Base-by-base conservation (phyloP, 2,888 invertebrate species). In the Pelosia muscerda region DNA sequence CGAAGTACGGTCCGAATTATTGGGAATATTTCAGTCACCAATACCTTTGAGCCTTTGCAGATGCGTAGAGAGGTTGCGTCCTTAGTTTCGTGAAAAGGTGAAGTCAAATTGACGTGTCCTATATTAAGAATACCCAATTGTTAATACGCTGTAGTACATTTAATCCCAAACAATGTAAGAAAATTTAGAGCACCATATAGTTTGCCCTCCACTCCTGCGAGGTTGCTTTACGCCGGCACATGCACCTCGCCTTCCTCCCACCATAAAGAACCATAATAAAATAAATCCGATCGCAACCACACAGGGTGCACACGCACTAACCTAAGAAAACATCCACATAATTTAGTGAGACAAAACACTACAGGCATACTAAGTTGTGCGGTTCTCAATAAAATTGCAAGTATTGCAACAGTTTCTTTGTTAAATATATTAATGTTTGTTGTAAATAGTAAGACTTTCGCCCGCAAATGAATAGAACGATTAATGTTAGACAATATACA, bases 341-440 rank as follows among this genome's bases (percentile, higher is more conserved):
- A 73, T 72, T 80, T 61, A 74, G 64, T 31, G 19, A 59, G 64
- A 25, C 75, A 73, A 73, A 81, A 74, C 75, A 74, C 71, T 75
- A 65, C 55, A 34, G 74, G 71, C 83, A 86, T 84, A 75, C 76
- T 73, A 75, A 53, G 53, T 63, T 58, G 66, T 59, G 23, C 49
- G 72, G 66, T 60, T 70, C 74, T 77, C 76, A 72, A 77, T 77
- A 81, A 79, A 81, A 83, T 84, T 78, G 81, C 81, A 81, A 82
- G 78, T 81, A 83, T 84, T 78, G 81, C 81, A 81, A 82, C 75
- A 76, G 82, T 84, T 84, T 82, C 82, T 79, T 84, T 83, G 82
- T 76, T 81, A 78, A 77, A 80, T 81, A 75, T 74, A 84, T 81
- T 82, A 77, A 74, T 67, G 73, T 77, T 81, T 71, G 77, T 73